Conservation (phyloP, 2,888 invertebrate genomes). For the Pteria penguin region DNA sequence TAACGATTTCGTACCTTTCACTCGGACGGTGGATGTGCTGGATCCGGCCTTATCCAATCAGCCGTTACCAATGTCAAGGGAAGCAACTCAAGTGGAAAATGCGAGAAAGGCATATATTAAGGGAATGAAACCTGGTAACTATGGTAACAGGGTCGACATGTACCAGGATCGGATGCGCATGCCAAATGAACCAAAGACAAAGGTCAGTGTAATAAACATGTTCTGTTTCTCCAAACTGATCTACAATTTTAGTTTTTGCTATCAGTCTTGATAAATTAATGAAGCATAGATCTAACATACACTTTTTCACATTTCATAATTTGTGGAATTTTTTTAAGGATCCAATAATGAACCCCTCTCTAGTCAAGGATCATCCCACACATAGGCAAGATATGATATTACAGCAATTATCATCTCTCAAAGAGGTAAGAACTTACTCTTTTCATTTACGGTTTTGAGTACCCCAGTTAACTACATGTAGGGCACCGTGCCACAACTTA, state of each 20-base stretch:
- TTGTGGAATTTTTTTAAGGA: conserved; percentile 58
- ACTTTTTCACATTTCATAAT: no score
- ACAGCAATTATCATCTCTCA: conserved; percentile 76
- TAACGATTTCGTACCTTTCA: conserved; percentile 77
- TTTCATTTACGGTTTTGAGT: background rate
- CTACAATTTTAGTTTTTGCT: no score
- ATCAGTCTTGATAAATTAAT: no score
- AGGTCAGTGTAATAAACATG: conserved; percentile 21
- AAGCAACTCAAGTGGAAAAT: conserved; percentile 69
- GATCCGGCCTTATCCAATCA: conserved; percentile 76
- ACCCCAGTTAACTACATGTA: background rate
- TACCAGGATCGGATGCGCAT: conserved; percentile 62
- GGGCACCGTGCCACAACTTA: no score
- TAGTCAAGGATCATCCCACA: conserved; percentile 76
- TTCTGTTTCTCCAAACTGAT: no score
- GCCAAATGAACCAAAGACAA: conserved; percentile 36
- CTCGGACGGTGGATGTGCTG: conserved; percentile 75
- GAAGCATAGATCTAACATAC: no score
- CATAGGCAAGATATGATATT: conserved; percentile 76
- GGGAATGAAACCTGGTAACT: conserved; percentile 74
- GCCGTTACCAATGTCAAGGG: conserved; percentile 76
- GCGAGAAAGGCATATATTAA: conserved; percentile 75
- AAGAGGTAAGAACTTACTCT: conserved; percentile 64
- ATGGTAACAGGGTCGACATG: conserved; percentile 70
- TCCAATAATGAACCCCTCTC: conserved; percentile 74